Conservation (phyloP, 1,140 invertebrate species). For the Heliconius hermathena region DNA sequence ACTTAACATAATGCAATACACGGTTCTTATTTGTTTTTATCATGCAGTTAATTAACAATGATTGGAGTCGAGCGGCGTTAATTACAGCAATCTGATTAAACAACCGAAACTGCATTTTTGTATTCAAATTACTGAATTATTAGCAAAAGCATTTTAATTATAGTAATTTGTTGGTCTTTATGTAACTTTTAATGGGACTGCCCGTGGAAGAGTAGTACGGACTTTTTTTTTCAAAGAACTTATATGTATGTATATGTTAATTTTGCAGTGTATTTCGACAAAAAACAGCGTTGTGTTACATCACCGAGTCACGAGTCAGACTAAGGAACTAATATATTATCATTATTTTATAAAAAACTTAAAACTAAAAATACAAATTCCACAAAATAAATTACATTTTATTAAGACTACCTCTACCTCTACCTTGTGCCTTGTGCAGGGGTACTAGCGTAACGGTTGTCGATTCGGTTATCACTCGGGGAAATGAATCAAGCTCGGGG, state of each 20-base stretch:
- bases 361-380: too few species aligned
- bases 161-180: neutral
- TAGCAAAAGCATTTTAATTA: constrained; percentile 1
- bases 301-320: too few species aligned
- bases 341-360: too few species aligned
- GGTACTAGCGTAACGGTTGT: too few species aligned
- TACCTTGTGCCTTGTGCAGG: too few species aligned
- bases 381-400: too few species aligned
- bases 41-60: constrained; percentile 45
- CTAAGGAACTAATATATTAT: too few species aligned
- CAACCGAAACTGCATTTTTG: constrained; percentile 23
- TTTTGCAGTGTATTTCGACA: neutral
- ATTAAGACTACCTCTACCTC: too few species aligned
- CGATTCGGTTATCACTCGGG: too few species aligned
- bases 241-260: neutral
- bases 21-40: constrained; percentile 46
- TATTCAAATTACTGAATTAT: constrained; percentile 30
- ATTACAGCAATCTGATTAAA: constrained; percentile 43
- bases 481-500: too few species aligned
- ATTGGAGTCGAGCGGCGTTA: constrained; percentile 42
- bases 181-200: neutral
- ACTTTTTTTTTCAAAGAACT: neutral
- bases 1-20: constrained; percentile 18
- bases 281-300: too few species aligned
- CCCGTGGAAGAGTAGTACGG: neutral